Conservation (phyloP, 1,140 invertebrate genomes). For the Diprion similis region DNA sequence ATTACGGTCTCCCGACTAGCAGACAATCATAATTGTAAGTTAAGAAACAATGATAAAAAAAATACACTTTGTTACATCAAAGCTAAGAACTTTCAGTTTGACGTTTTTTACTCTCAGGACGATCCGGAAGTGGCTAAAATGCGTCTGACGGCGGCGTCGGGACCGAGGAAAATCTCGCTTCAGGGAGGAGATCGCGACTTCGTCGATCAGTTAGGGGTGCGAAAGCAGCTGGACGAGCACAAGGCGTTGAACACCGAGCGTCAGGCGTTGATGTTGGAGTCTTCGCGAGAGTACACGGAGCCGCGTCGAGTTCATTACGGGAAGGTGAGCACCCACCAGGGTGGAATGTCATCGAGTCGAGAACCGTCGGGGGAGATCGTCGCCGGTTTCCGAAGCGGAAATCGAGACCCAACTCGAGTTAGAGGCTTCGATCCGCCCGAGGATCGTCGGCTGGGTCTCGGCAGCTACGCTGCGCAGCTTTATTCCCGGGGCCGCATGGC, state of each 20-base stretch:
- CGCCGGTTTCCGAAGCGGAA: constrained; percentile 18
- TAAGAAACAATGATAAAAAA: no score
- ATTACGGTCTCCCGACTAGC: no score
- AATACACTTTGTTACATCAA: no score
- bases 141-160: constrained; percentile 29
- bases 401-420: constrained; percentile 11
- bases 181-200: not conserved
- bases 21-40: no score
- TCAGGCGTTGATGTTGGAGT: constrained; percentile 33
- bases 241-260: constrained; percentile 36
- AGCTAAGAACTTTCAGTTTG: no score
- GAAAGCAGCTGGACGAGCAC: constrained; percentile 33
- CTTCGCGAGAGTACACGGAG: constrained; percentile 36
- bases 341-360: constrained; percentile 25
- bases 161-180: constrained; percentile 20
- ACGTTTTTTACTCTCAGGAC: constrained; percentile 11
- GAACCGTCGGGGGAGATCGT: not conserved
- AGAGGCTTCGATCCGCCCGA: constrained; percentile 25
- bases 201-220: constrained; percentile 24
- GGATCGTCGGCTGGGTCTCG: constrained; percentile 24
- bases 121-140: constrained; percentile 24
- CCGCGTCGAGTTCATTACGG: constrained; percentile 45
- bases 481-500: not conserved
- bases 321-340: constrained; percentile 47
- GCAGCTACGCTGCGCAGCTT: constrained; percentile 11